A percentile compares a stretch with the other conserved stretches of the same genome.
Conservation (phyloP, 2,888 invertebrate genomes). For the Itoplectis maculator region DNA sequence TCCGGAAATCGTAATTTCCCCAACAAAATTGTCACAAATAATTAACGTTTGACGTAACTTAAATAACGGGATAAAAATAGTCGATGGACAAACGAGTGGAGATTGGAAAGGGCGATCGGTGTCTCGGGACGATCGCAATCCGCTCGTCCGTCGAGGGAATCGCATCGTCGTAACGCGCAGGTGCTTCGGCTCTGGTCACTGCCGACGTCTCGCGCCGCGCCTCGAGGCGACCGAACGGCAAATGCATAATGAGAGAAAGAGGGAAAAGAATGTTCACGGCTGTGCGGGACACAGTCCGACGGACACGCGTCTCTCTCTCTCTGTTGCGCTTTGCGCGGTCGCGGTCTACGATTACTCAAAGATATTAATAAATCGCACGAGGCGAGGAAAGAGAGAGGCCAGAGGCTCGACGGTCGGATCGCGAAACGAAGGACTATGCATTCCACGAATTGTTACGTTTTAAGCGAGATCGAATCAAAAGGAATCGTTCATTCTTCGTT, state of each 20-base stretch:
- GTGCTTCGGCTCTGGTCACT: conserved; percentile 20
- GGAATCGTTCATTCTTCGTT: conserved; percentile 43
- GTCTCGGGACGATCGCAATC: background rate
- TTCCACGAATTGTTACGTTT: conserved; percentile 67
- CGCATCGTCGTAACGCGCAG: conserved; percentile 37
- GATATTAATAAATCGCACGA: conserved; percentile 28
- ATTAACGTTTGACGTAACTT: too few species aligned
- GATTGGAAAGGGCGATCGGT: conserved; percentile 6
- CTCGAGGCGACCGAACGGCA: conserved; percentile 41
- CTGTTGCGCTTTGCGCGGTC: conserved; percentile 30
- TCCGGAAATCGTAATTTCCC: too few species aligned
- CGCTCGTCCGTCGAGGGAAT: background rate
- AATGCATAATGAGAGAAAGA: conserved; percentile 60
- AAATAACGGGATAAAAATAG: background rate
- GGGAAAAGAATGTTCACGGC: conserved; percentile 50
- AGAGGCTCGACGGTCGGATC: conserved; percentile 50
- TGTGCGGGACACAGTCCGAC: conserved; percentile 49
- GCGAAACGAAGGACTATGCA: conserved; percentile 69
- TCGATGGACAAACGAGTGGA: background rate
- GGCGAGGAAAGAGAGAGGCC: conserved; percentile 17
- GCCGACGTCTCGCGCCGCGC: conserved; percentile 47
- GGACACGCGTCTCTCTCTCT: conserved; percentile 33
- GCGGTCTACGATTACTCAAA: conserved; percentile 2
- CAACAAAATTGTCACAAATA: too few species aligned
- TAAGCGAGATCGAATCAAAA: conserved; percentile 62